phyloP scores from a whole-genome alignment of 2,797 vertebrate species.

The Megaceryle alcyon region DNA sequence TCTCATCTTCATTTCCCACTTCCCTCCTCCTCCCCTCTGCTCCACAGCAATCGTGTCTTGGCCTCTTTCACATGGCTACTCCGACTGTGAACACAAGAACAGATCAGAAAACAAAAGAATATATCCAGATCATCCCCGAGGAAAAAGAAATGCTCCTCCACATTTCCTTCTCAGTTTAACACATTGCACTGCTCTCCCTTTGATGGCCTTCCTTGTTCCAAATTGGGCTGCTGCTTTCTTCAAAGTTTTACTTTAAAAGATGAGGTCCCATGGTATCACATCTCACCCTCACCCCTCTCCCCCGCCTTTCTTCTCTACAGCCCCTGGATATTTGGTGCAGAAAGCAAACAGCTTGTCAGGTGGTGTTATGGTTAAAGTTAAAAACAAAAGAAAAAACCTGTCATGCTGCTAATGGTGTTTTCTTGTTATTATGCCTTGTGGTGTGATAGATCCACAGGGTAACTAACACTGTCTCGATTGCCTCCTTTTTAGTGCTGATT shows the following conservation, averaged over 20 bases:
- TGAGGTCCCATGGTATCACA: background rate
- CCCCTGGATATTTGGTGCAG: background rate
- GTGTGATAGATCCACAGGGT: slow-evolving; percentile 58
- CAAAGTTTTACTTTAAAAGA: slow-evolving; percentile 50
- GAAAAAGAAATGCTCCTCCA: slow-evolving; percentile 10
- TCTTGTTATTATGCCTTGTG: slow-evolving; percentile 36
- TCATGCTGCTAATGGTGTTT: slow-evolving; percentile 53
- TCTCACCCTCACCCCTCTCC: background rate
- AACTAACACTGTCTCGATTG: slow-evolving; percentile 35
- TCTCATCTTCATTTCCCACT: slow-evolving; percentile 60
- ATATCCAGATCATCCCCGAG: background rate
- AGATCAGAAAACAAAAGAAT: slow-evolving; percentile 20
- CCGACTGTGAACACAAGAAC: slow-evolving; percentile 48
- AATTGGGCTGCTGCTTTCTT: slow-evolving; percentile 27
- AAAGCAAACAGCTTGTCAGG: slow-evolving; percentile 59
- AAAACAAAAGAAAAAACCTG: slow-evolving; percentile 51
- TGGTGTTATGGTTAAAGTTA: background rate
- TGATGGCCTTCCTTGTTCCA: slow-evolving; percentile 42
- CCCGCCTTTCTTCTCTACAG: slow-evolving; percentile 17
- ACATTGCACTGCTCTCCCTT: background rate
- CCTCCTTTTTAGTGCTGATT: slow-evolving; percentile 35
- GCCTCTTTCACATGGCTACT: background rate
- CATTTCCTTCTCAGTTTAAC: background rate
- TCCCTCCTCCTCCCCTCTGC: slow-evolving; percentile 35
- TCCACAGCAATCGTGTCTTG: background rate